Percentiles rank a stretch among this genome's conserved stretches.
Conservation (phyloP, 1,140 invertebrate species). For the Saccostrea glomerata region DNA sequence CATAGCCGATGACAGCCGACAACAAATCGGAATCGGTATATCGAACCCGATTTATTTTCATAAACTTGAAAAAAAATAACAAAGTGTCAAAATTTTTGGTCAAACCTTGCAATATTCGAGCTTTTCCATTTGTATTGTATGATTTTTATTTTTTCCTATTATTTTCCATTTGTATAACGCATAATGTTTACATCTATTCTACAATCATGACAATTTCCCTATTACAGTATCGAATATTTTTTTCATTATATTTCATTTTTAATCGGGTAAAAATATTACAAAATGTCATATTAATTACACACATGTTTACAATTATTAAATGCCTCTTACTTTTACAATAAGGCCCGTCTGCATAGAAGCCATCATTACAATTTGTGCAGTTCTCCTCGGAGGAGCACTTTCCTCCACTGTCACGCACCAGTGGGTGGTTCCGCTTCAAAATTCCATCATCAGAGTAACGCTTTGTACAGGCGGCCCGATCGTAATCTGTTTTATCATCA, state of each 20-base stretch:
- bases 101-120: too few relatives aligned
- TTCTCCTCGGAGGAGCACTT: conserved; percentile 26
- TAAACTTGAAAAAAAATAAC: too few relatives aligned
- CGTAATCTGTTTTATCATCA: not conserved
- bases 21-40: too few relatives aligned
- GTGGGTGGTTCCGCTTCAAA: not conserved
- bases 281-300: not conserved
- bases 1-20: too few relatives aligned
- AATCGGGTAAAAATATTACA: too few relatives aligned
- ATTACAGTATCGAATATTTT: too few relatives aligned
- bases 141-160: not conserved
- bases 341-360: conserved; percentile 47
- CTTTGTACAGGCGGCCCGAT: not conserved
- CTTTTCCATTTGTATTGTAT: too few relatives aligned
- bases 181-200: too few relatives aligned
- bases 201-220: too few relatives aligned
- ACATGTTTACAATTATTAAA: not conserved
- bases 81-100: too few relatives aligned
- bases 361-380: conserved; percentile 35
- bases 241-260: not conserved
- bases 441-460: conserved; percentile 28
- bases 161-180: too few relatives aligned
- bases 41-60: too few relatives aligned
- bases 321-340: conserved; percentile 32
- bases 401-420: conserved; percentile 39